Conservation (phyloP, 2,113 vertebrate genomes). For the Austrofundulus limnaeus region DNA sequence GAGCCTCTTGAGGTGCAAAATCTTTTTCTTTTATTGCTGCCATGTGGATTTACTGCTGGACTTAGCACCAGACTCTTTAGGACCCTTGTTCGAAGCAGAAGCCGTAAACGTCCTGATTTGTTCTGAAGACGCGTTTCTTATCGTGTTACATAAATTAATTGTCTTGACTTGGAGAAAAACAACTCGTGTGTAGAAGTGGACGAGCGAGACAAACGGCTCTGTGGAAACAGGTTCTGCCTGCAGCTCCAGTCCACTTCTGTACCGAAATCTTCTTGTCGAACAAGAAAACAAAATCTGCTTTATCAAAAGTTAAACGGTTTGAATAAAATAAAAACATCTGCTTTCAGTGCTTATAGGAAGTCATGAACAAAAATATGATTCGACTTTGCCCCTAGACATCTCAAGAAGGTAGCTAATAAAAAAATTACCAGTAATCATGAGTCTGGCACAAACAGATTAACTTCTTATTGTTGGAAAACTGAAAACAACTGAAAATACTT, state of each 20-base stretch:
- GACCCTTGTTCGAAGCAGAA: not conserved
- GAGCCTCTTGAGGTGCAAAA: not conserved
- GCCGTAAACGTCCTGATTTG: not conserved
- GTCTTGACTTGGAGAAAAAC: not conserved
- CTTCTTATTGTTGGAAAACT: no score
- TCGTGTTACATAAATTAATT: not conserved
- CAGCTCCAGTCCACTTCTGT: slow-evolving; percentile 39
- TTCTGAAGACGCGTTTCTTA: not conserved
- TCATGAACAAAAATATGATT: no score
- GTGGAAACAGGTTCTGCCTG: slow-evolving; percentile 64
- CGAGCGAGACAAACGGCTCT: slow-evolving; percentile 49
- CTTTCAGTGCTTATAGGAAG: no score
- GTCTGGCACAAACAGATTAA: no score
- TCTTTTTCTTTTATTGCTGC: slow-evolving; percentile 23
- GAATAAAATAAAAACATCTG: no score
- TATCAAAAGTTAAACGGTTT: no score
- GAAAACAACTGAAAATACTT: no score
- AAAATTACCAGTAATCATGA: no score
- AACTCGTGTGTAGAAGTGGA: slow-evolving; percentile 27
- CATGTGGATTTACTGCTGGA: slow-evolving; percentile 23
- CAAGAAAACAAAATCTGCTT: not conserved
- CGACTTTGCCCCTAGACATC: no score
- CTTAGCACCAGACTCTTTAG: not conserved
- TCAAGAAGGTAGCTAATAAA: no score
- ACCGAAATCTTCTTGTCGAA: slow-evolving; percentile 1